These are phyloP conservation scores for Amorpha juglandis DNA, from an alignment of 2,888 invertebrate genomes.

Conservation along the genomic window DNA sequence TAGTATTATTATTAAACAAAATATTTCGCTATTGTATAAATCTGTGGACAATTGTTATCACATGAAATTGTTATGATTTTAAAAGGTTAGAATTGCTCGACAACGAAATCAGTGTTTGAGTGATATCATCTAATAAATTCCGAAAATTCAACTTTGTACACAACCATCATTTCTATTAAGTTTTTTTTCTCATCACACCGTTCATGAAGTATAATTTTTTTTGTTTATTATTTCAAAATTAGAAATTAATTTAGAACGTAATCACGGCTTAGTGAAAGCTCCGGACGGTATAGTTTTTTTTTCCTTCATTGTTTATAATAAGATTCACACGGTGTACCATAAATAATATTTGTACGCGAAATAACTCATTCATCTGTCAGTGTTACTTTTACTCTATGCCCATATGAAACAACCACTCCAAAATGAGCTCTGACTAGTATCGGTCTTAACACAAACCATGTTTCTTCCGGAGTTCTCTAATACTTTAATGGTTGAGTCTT, in stretches of 20 bases:
- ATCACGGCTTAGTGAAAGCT: constrained; percentile 50
- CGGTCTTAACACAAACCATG: too few relatives aligned
- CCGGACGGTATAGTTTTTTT: constrained; percentile 33
- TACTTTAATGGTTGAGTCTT: neutral
- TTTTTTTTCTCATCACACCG: neutral
- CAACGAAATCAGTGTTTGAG: neutral
- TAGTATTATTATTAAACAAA: neutral
- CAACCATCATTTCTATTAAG: neutral
- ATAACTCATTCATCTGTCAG: constrained; percentile 54
- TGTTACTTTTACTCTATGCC: neutral
- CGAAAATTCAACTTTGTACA: neutral
- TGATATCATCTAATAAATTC: neutral
- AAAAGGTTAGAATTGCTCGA: too few relatives aligned
- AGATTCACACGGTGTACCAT: constrained; percentile 56
- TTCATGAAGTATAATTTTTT: constrained; percentile 16
- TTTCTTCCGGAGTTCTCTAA: neutral
- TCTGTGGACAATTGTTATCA: too few relatives aligned
- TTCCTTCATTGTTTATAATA: constrained; percentile 54
- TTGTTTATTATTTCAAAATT: constrained; percentile 30
- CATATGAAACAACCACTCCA: neutral
- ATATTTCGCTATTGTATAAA: neutral
- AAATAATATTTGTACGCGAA: constrained; percentile 47
- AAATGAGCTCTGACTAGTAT: neutral
- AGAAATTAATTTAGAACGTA: constrained; percentile 29
- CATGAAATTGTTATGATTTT: too few relatives aligned